Conservation (phyloP, 2,797 vertebrate species). For the Schizopygopsis malacanthus region DNA sequence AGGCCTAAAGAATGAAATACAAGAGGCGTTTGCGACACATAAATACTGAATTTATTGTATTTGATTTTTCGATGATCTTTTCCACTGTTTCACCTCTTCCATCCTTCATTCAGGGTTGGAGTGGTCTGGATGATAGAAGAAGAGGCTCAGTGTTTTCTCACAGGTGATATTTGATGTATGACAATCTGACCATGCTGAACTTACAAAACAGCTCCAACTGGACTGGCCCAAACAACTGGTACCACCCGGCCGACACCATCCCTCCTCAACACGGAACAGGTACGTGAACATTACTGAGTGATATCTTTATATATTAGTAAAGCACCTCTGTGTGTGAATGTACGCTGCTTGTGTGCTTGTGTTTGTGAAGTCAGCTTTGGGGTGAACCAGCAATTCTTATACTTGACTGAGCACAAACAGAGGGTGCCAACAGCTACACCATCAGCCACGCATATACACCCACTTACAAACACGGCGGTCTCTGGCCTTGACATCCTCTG, state of each 20-base stretch:
- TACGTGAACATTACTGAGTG: background rate
- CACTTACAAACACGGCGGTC: slow-evolving; percentile 29
- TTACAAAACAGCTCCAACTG: slow-evolving; percentile 70
- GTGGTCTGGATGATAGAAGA: slow-evolving; percentile 33
- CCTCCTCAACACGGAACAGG: slow-evolving; percentile 62
- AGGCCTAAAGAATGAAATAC: background rate
- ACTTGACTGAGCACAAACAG: slow-evolving; percentile 53
- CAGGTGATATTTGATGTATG: slow-evolving; percentile 65
- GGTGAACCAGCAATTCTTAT: slow-evolving; percentile 50
- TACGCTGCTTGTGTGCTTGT: slow-evolving; percentile 35
- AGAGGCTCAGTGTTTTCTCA: slow-evolving; percentile 24
- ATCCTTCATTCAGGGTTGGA: slow-evolving; percentile 8
- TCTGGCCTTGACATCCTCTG: slow-evolving; percentile 27
- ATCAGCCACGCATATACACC: slow-evolving; percentile 36
- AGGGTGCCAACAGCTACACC: slow-evolving; percentile 55
- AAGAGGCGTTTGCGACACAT: background rate
- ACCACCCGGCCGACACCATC: slow-evolving; percentile 68
- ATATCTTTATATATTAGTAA: background rate
- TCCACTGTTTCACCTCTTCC: background rate
- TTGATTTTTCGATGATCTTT: background rate
- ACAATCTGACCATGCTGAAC: slow-evolving; percentile 74
- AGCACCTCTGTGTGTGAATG: background rate
- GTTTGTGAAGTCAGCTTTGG: slow-evolving; percentile 50
- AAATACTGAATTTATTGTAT: background rate
- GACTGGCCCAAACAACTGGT: slow-evolving; percentile 73